Base-by-base conservation (phyloP, 2,888 invertebrate species). In the Nomada goodeniana region DNA sequence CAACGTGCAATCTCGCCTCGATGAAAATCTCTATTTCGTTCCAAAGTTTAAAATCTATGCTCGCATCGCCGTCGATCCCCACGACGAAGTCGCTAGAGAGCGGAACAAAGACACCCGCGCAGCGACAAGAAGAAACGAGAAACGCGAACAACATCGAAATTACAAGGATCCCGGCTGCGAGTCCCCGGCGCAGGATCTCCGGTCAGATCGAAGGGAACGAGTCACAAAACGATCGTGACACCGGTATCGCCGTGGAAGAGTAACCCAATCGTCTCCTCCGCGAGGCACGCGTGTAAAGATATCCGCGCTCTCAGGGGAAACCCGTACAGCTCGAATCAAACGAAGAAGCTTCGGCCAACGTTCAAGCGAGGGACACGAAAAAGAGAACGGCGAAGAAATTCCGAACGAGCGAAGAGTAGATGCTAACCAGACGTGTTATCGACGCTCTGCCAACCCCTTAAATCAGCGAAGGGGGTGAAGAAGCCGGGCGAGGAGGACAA, bases 361-460 rank as follows among this genome's bases (percentile, higher is more conserved):
- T 44, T 10, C 44, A 53, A 63, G 75, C 0, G 36, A 50, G 23
- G 60, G 52, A 64, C 52, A 57, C 75, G 59, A 57, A 60, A 60
- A 52, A 59, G 65, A 64, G 50, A 61, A 47, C 68, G 72, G 65
- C 61, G 82, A 73, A 76, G 74, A 72, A 65, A 67, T 72, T 73
- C 77, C 69, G 83, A 63, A 80, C 26, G 74, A 63, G 72, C 53
- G 18, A 15, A 26, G 70, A 74, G 82, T 59, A 84, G 47, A 69
- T 36, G 60, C 71, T 76, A 71, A 70, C 61, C 69, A 69, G 82
- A 86, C 88, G 88, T 82, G 88, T 88, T 88, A 88, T 88, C 88
- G 87, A 88, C 86, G 87, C 84, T 76, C 71, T 76, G 86, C 77
- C 88, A 88, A 89, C 88, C 89, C 87, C 83, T 89, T 89, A 89